phyloP scores from a whole-genome alignment of 2,888 invertebrate species.

The Drosophila atripex region DNA sequence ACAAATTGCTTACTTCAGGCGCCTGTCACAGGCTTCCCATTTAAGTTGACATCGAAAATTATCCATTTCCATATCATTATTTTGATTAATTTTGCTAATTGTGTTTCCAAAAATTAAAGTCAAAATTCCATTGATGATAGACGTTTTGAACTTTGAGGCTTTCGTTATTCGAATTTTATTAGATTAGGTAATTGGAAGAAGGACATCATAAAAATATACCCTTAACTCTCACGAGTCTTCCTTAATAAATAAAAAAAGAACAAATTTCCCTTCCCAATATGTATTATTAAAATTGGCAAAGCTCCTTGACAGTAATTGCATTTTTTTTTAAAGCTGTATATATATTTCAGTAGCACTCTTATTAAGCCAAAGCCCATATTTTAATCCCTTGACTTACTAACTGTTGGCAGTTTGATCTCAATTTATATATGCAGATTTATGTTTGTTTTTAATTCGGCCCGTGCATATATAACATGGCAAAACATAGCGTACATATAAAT shows the following conservation, averaged over 20 bases:
- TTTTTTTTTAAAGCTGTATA: slow-evolving; percentile 1
- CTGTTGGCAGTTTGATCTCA: slow-evolving; percentile 24
- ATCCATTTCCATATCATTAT: slow-evolving; percentile 43
- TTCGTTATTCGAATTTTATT: neutral
- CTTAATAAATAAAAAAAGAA: too few relatives aligned
- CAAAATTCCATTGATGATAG: neutral
- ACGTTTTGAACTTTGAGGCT: neutral
- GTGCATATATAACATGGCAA: neutral
- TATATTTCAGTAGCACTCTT: slow-evolving; percentile 3
- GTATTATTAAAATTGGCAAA: neutral
- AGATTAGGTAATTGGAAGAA: too few relatives aligned
- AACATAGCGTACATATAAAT: neutral
- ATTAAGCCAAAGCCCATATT: slow-evolving; percentile 9
- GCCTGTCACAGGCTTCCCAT: slow-evolving; percentile 12
- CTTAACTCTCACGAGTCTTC: too few relatives aligned
- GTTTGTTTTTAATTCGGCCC: slow-evolving; percentile 33
- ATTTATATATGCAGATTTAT: slow-evolving; percentile 34
- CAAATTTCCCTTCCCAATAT: neutral
- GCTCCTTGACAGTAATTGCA: neutral
- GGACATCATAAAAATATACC: too few relatives aligned
- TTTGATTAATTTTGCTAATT: slow-evolving; percentile 23
- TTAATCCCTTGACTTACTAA: slow-evolving; percentile 11
- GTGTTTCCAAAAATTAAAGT: neutral
- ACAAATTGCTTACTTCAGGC: slow-evolving; percentile 67
- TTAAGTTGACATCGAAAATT: slow-evolving; percentile 22